Evolutionary conservation across 2,113 vertebrate species (phyloP), one percentile per base, ranked within the genome.

Genomic region (Rhinogobius similis): DNA sequence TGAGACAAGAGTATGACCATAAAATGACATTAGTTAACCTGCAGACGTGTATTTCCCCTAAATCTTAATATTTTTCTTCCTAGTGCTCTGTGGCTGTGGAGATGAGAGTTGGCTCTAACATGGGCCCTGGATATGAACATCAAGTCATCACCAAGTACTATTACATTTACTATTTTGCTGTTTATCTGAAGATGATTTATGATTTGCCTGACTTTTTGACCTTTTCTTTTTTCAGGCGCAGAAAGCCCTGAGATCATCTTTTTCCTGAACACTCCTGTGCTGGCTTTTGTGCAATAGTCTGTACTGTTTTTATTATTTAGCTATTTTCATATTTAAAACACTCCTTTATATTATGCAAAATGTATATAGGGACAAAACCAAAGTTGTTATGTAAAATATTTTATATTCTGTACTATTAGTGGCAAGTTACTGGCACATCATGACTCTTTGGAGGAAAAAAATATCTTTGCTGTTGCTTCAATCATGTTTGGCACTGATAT

Each of bases 11-110:
- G 98, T 99, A 93, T 88, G 65, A 68, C 53, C 53, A 23, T 52
- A 23, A 41, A 41, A 41, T 41, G 9, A 41, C 39, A 41, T 41
- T 41, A 12, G 10, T 8, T 36, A 36, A 36, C 3, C 6, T 43
- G 23, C 11, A 10, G 24, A 26, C 18, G 26, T 8, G 20, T 44
- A 44, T 67, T 9, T 24, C 10, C 68, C 0, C 8, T 27, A 13
- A 12, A 41, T 41, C 39, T 41, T 41, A 1, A 12, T 12, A 12
- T 59, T 88, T 36, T 36, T 36, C 27, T 79, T 27, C 73, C 11
- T 79, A 99, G 97, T 99, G 97, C 21, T 94, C 97, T 0, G 88
- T 97, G 73, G 97, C 95, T 6, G 43, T 98, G 84, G 97, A 95
- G 88, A 98, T 98, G 96, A 95, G 86, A 79, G 94, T 96, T 1